Evolutionary conservation across 1,140 invertebrate species (phyloP), one percentile per base, ranked within the genome.

Genomic region (Zaprionus africanus): DNA sequence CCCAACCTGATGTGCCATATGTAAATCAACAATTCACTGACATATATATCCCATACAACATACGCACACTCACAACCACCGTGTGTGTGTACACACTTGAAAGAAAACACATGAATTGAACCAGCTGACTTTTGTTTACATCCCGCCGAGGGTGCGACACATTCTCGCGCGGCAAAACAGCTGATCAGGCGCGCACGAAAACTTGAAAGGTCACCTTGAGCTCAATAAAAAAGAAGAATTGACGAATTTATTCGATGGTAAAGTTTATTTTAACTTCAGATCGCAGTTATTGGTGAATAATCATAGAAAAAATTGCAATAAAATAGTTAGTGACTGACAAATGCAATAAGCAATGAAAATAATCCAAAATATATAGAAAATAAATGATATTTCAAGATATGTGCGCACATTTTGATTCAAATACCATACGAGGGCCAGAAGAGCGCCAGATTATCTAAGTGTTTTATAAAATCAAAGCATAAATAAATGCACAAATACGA

Each of bases 201-300:
- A 87, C 84, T 82, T 83, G 51, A 88, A 79, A 90, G 85, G 85
- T 88, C 85, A 88, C 85, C 85, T 88, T 88, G 85, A 88, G 81
- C 78, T 74, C 76, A 75, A 81, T 85, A 76, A 76, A 54, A 46
- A 66, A 46, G n/a, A 17, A n/a, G 67, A 79, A 86, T 79, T 81
- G 67, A 76, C 65, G 49, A 74, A 77, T 68, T 84, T 88, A 77
- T 73, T 78, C 60, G 81, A 78, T 88, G 85, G 75, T 88, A 90
- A 87, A 73, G 81, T 87, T 53, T 59, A 22, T 51, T 56, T 57
- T 46, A 28, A 53, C 53, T 11, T 34, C 69, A 57, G 26, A 58
- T 54, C 63, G 53, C 12, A 74, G 58, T 68, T 78, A 74, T 68
- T 62, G 67, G 54, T 43, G 67, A 64, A 72, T 76, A 76, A 57